Conservation (phyloP, 2,888 invertebrate genomes). For the Ceratothoa steindachneri region DNA sequence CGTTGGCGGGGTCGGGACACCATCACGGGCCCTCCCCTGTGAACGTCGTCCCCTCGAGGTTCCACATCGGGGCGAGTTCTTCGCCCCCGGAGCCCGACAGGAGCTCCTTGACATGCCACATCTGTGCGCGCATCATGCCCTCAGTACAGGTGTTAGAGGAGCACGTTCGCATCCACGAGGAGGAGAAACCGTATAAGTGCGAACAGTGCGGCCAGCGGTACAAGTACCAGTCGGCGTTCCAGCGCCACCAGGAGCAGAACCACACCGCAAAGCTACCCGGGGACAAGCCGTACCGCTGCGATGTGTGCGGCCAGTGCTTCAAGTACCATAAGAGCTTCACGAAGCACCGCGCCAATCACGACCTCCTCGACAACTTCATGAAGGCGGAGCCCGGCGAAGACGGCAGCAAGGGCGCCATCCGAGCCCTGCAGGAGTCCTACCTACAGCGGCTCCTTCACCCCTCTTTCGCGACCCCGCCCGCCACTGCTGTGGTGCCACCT, state of each 20-base stretch:
- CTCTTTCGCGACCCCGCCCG: conserved; percentile 11
- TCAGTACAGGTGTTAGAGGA: conserved; percentile 82
- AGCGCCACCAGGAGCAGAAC: conserved; percentile 81
- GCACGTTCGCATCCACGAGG: conserved; percentile 75
- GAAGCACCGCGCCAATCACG: conserved; percentile 79
- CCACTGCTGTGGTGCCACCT: neutral
- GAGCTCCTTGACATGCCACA: conserved; percentile 63
- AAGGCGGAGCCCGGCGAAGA: conserved; percentile 41
- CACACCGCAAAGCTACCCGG: conserved; percentile 80
- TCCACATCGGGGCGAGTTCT: conserved; percentile 54
- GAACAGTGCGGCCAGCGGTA: conserved; percentile 88
- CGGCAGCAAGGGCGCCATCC: conserved; percentile 59
- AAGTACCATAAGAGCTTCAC: conserved; percentile 84
- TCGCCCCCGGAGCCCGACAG: neutral
- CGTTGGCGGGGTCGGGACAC: neutral
- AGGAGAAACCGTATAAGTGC: conserved; percentile 83
- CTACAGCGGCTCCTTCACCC: conserved; percentile 39
- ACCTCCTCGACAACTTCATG: conserved; percentile 46
- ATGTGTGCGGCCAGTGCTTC: conserved; percentile 88
- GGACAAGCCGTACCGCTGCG: conserved; percentile 83
- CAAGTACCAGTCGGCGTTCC: conserved; percentile 77
- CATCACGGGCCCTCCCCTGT: conserved; percentile 3
- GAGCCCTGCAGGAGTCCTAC: conserved; percentile 54
- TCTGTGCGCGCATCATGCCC: conserved; percentile 80
- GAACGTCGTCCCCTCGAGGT: neutral